Evolutionary conservation across 2,113 vertebrate species (phyloP).

Genomic region (Zosterops japonicus): DNA sequence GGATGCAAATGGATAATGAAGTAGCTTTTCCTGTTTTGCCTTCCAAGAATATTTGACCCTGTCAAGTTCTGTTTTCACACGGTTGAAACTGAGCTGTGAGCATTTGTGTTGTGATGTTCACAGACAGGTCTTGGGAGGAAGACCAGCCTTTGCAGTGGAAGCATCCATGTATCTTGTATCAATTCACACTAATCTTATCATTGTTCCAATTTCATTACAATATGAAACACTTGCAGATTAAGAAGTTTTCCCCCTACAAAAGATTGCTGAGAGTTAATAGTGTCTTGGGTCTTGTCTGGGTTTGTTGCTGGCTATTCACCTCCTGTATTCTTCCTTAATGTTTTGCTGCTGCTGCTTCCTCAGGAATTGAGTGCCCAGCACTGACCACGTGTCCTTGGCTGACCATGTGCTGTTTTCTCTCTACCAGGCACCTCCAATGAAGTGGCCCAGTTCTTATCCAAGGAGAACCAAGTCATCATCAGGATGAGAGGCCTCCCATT

Average conservation of each 20-base stretch:
- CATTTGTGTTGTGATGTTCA: background rate
- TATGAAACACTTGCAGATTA: background rate
- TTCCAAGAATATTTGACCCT: slow-evolving; percentile 8
- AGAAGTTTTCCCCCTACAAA: background rate
- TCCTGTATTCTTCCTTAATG: background rate
- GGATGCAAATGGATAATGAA: background rate
- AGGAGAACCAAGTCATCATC: slow-evolving; percentile 95
- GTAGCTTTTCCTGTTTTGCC: slow-evolving; percentile 13
- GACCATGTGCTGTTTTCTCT: background rate
- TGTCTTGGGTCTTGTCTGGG: background rate
- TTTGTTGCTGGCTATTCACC: background rate
- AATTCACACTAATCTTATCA: background rate
- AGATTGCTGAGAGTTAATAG: slow-evolving; percentile 83
- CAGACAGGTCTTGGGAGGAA: background rate
- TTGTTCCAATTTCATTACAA: background rate
- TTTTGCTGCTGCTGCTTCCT: background rate
- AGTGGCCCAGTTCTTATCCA: slow-evolving; percentile 94
- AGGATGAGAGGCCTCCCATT: slow-evolving; percentile 94
- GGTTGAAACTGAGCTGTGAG: background rate
- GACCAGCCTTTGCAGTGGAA: background rate
- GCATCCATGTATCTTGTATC: background rate
- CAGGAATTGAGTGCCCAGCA: background rate
- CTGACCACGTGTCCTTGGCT: rapidly evolving
- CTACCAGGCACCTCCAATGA: slow-evolving; percentile 91
- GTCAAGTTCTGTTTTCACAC: background rate